These are phyloP conservation scores for Ispidina lecontei DNA, from an alignment of 2,797 vertebrate species.

Conservation along the genomic window DNA sequence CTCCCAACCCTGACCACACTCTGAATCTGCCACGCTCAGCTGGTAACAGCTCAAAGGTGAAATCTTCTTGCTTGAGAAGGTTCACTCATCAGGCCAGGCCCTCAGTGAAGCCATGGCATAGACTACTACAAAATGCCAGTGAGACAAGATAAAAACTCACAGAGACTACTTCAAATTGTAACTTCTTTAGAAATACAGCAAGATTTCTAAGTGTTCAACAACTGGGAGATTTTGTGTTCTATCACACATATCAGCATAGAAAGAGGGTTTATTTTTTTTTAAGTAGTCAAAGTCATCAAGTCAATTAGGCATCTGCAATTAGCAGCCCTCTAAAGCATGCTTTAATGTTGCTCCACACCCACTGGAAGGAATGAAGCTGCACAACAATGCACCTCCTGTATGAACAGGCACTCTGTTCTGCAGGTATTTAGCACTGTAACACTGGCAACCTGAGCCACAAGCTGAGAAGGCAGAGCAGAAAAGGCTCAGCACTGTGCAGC, in stretches of 20 bases:
- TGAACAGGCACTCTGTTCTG: constrained; percentile 78
- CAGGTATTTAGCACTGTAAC: constrained; percentile 75
- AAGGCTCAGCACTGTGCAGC: constrained; percentile 52
- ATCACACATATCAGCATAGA: constrained; percentile 69
- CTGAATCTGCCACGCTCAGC: neutral
- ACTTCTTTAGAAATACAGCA: constrained; percentile 42
- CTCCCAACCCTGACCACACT: no score
- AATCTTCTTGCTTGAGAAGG: constrained; percentile 24
- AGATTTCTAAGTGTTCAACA: constrained; percentile 62
- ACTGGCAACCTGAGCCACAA: constrained; percentile 73
- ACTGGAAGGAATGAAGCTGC: constrained; percentile 78
- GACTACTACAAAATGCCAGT: constrained; percentile 11
- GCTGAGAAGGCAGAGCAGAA: constrained; percentile 56
- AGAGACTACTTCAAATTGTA: constrained; percentile 19
- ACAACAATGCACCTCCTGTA: constrained; percentile 82
- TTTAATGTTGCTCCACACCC: constrained; percentile 83
- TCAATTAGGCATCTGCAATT: constrained; percentile 82
- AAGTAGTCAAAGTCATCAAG: constrained; percentile 72
- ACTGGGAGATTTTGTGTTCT: constrained; percentile 70
- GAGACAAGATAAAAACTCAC: constrained; percentile 63
- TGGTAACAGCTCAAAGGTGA: neutral
- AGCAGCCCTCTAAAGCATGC: constrained; percentile 79
- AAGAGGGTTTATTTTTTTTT: constrained; percentile 75
- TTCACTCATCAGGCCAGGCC: constrained; percentile 21
- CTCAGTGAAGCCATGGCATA: constrained; percentile 15